Evolutionary conservation across 2,797 vertebrate species (phyloP).

Genomic region (Acrossocheilus wenchowensis): DNA sequence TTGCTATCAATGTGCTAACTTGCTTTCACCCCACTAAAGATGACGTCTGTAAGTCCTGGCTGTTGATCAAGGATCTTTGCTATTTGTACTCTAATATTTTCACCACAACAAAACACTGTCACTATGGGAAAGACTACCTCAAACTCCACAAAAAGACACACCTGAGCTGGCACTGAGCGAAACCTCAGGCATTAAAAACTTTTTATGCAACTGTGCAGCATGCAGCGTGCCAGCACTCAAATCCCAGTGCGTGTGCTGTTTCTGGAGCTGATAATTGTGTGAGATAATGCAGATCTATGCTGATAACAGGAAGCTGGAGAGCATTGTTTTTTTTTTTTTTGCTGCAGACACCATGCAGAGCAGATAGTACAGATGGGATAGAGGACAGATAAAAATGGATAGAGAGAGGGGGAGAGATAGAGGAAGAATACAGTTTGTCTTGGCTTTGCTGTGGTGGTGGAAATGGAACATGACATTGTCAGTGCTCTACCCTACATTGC

Average conservation of each 20-base stretch:
- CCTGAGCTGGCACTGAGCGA: slow-evolving; percentile 43
- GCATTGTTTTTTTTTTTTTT: slow-evolving; percentile 56
- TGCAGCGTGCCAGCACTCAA: slow-evolving; percentile 37
- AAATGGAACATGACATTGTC: slow-evolving; percentile 49
- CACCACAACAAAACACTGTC: not conserved
- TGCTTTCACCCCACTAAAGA: not conserved
- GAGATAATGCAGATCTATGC: slow-evolving; percentile 58
- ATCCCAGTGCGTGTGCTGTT: slow-evolving; percentile 55
- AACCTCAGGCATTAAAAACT: slow-evolving; percentile 31
- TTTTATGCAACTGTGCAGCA: slow-evolving; percentile 38
- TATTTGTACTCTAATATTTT: not conserved
- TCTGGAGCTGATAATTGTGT: slow-evolving; percentile 59
- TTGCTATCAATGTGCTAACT: not conserved
- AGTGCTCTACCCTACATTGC: slow-evolving; percentile 37
- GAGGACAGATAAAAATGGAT: slow-evolving; percentile 55
- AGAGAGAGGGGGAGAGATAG: slow-evolving; percentile 11
- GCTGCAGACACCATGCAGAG: slow-evolving; percentile 54
- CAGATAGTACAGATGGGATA: slow-evolving; percentile 57
- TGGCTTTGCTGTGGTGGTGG: slow-evolving; percentile 43
- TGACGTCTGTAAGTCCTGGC: not conserved
- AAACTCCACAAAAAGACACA: slow-evolving; percentile 8
- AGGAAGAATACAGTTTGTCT: slow-evolving; percentile 28
- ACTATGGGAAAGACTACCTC: not conserved
- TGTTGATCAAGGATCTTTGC: not conserved
- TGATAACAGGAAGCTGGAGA: slow-evolving; percentile 50